A percentile compares a stretch with the other conserved stretches of the same genome.
phyloP scores from a whole-genome alignment of 2,113 vertebrate species.

The Colius striatus region DNA sequence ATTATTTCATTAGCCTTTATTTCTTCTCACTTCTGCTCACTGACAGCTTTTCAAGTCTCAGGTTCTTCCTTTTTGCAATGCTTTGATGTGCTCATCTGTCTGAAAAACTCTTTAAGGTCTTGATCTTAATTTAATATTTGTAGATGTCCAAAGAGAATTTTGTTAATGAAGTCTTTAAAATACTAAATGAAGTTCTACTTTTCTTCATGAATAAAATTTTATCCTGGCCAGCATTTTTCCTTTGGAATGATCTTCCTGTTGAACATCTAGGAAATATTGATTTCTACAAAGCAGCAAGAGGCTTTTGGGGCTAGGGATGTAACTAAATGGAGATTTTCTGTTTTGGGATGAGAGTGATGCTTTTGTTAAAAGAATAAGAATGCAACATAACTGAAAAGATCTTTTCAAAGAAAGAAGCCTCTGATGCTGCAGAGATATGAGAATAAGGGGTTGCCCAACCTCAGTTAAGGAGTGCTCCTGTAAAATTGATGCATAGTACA shows the following conservation, averaged over 20 bases:
- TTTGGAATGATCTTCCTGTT: background rate
- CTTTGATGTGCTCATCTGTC: slow-evolving; percentile 44
- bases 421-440: background rate
- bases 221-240: background rate
- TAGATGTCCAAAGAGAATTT: slow-evolving; percentile 12
- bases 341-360: background rate
- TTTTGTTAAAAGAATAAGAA: background rate
- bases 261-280: background rate
- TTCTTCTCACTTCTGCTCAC: slow-evolving; percentile 9
- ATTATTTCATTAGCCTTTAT: slow-evolving; percentile 43
- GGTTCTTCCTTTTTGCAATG: background rate
- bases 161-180: slow-evolving; percentile 51
- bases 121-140: slow-evolving; percentile 33
- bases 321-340: slow-evolving; percentile 4
- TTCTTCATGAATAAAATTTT: slow-evolving; percentile 24
- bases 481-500: background rate
- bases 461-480: background rate
- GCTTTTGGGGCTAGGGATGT: background rate
- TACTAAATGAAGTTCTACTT: slow-evolving; percentile 7
- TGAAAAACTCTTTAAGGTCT: slow-evolving; percentile 29
- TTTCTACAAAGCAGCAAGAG: background rate
- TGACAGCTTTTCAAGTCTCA: slow-evolving; percentile 13
- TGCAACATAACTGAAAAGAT: background rate
- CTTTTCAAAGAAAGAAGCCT: background rate
- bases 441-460: background rate